Conservation (phyloP, 1,140 invertebrate genomes). For the Probaryconus sp. region DNA sequence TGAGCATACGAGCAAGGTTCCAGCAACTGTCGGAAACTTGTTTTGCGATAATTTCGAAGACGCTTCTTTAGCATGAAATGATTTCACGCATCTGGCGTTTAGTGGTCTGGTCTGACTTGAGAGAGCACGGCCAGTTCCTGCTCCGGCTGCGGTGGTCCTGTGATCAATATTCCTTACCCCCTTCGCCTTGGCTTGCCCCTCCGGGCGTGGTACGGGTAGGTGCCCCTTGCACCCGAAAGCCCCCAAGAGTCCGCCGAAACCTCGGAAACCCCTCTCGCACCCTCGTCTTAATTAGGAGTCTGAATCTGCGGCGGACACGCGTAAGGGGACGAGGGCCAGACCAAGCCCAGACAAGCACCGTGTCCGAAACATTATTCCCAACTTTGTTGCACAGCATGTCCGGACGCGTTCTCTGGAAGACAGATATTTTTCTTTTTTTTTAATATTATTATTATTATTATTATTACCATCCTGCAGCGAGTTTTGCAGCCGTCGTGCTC, state of each 20-base stretch:
- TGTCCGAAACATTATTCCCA: conserved; percentile 79
- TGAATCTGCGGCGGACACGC: conserved; percentile 83
- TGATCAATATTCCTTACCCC: conserved; percentile 80
- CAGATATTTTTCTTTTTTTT: conserved; percentile 39
- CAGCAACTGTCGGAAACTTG: conserved; percentile 49
- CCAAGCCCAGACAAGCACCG: conserved; percentile 70
- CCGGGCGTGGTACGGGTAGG: conserved; percentile 50
- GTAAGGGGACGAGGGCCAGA: conserved; percentile 78
- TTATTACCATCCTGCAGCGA: conserved; percentile 45
- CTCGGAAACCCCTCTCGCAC: conserved; percentile 75
- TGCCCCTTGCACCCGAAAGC: conserved; percentile 60
- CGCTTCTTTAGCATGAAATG: conserved; percentile 70
- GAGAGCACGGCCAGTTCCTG: conserved; percentile 68
- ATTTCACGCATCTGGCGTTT: conserved; percentile 78
- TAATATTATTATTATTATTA: too few relatives aligned
- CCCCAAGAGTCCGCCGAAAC: conserved; percentile 69
- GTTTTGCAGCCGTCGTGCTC: conserved; percentile 35
- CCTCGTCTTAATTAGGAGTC: conserved; percentile 83
- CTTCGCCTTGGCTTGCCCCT: conserved; percentile 76
- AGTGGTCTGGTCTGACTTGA: conserved; percentile 71
- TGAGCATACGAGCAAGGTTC: not conserved
- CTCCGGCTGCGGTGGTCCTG: conserved; percentile 69
- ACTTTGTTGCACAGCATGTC: conserved; percentile 67
- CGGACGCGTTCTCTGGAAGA: conserved; percentile 49
- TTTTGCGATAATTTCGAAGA: conserved; percentile 70